Evolutionary conservation across 2,888 invertebrate species (phyloP), one percentile per base, ranked within the genome.

Genomic region (Saturnia pavonia): DNA sequence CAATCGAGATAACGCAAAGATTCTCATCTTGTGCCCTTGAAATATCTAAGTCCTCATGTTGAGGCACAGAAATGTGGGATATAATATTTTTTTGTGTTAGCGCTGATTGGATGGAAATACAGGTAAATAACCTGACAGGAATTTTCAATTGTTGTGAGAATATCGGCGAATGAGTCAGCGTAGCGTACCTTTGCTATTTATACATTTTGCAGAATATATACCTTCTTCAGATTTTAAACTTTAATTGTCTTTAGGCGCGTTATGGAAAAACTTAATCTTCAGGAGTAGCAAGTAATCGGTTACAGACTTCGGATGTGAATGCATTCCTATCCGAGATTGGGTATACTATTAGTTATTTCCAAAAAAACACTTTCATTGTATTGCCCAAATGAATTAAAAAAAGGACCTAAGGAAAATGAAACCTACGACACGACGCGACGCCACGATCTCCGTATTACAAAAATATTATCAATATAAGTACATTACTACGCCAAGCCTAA

Each of bases 71-170:
- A 8, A 22, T 57, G 22, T 57, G 57, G 27, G 27, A 60, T 60
- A 60, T 11, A 22, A 25, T 9, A 11, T 34, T 51, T 51, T 27
- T 25, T 60, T 25, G 27, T 6, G 57, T 60, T 60, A 25, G 25
- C 3, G 25, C 12, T 25, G 14, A 27, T 60, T 12, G 27, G 14
- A 60, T 27, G 57, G 57, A 60, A 27, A 27, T 60, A 60, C 57
- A 60, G 57, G 57, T 60, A 60, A 60, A 60, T 25, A 60, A 60
- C 57, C 57, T 25, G 57, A 60, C 25, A 27, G 14, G 57, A 27
- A 60, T 60, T 60, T 60, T 25, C 57, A 60, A 60, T 60, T 60
- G 54, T 54, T 54, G 54, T 27, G 25, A 60, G 27, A 27, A 60
- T 60, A 25, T 60, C 57, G 57, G 25, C 12, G 27, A 60, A 14